phyloP scores from a whole-genome alignment of 1,140 invertebrate species.

The Dendroctonus ponderosae region DNA sequence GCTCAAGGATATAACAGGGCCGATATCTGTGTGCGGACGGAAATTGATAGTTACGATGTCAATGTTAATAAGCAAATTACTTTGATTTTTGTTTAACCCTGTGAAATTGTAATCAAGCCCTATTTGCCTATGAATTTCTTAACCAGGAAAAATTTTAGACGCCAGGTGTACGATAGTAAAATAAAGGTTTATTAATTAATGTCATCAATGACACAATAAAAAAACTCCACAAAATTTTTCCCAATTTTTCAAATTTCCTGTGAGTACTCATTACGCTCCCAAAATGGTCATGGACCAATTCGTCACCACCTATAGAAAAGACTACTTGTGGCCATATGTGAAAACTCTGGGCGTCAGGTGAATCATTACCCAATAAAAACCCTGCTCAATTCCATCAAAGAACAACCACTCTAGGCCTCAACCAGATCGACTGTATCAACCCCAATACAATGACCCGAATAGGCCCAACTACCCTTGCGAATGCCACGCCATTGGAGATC shows the following conservation, averaged over 20 bases:
- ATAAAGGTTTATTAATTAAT: too few species aligned
- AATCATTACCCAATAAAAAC: constrained; percentile 14
- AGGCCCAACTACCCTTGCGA: constrained; percentile 16
- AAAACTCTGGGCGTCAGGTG: constrained; percentile 50
- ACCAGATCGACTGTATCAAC: constrained; percentile 33
- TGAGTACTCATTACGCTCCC: constrained; percentile 5
- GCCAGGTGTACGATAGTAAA: too few species aligned
- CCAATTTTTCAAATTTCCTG: constrained; percentile 8
- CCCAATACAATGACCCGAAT: constrained; percentile 24
- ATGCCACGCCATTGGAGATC: constrained; percentile 33
- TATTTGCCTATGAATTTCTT: too few species aligned
- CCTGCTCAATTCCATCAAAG: not conserved
- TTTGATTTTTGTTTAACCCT: constrained; percentile 41
- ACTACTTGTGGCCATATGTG: constrained; percentile 59
- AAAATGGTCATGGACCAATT: constrained; percentile 55
- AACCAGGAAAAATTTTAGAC: too few species aligned
- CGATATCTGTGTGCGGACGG: constrained; percentile 56
- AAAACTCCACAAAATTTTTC: not conserved
- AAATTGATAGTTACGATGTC: constrained; percentile 56
- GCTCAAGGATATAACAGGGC: constrained; percentile 50
- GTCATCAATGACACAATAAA: too few species aligned
- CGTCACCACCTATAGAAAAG: constrained; percentile 58
- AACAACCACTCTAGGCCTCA: constrained; percentile 24
- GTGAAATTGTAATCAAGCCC: too few species aligned
- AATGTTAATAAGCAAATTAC: constrained; percentile 53